These are phyloP conservation scores for Sialis fuliginosa DNA, from an alignment of 2,888 invertebrate genomes.

Conservation along the genomic window DNA sequence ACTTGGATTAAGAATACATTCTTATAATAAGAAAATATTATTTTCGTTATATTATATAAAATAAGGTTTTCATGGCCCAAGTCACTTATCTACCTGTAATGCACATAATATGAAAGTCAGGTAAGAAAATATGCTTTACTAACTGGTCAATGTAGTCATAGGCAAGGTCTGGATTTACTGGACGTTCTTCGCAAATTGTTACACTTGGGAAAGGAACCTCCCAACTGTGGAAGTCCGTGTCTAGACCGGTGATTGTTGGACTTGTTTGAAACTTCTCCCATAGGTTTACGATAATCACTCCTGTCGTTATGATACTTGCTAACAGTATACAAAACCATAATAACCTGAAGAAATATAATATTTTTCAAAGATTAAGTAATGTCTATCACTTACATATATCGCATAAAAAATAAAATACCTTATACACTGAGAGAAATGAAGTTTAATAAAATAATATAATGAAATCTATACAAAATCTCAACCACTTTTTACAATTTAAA, in stretches of 20 bases:
- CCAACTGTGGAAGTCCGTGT: conserved; percentile 68
- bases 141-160: conserved; percentile 13
- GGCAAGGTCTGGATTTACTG: conserved; percentile 12
- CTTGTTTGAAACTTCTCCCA: conserved; percentile 75
- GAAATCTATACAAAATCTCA: no score
- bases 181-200: conserved; percentile 38
- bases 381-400: not conserved
- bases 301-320: conserved; percentile 46
- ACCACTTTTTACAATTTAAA: no score
- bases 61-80: no score
- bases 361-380: not conserved
- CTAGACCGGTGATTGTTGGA: conserved; percentile 64
- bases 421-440: not conserved
- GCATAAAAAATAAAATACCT: not conserved
- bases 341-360: conserved; percentile 32
- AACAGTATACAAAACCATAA: conserved; percentile 63
- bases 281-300: conserved; percentile 56
- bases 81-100: no score
- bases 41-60: no score
- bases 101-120: no score
- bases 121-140: not conserved
- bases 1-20: no score
- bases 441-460: no score
- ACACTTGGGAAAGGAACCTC: conserved; percentile 59
- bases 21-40: no score